Evolutionary conservation across 2,113 vertebrate species (phyloP), one percentile per base, ranked within the genome.

Genomic region (Setophaga petechia): DNA sequence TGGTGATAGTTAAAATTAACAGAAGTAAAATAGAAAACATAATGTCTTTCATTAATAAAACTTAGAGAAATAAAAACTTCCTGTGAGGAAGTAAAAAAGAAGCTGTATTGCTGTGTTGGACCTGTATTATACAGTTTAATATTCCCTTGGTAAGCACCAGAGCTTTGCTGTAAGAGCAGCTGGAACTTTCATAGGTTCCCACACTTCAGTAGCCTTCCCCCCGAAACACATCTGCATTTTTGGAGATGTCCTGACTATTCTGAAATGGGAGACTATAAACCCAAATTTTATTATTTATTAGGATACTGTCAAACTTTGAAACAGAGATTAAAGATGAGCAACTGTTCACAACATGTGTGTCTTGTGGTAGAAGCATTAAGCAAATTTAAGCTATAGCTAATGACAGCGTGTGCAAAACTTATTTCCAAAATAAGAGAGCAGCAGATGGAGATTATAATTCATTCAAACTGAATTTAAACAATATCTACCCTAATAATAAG

Each of bases 201-300:
- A 3, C 5, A 5, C 37, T 66, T 37, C 11, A 5, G 51, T 12
- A 84, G 21, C 27, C 9, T 77, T 23, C 15, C 14, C 4, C 3
- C 7, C 4, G 6, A 72, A 91, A 81, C 1, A 22, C 27, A 21
- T 51, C 43, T 63, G 7, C 0, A 0, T 33, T 81, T 35, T 43
- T 71, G 58, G 47, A 82, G 15, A 11, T 1, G 4, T 24, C 10
- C 33, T 76, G 59, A 41, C 35, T 88, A 8, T 74, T 76, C 75
- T 43, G 30, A 78, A 81, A 69, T n/a, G 11, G 20, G 30, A 78
- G 37, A 24, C 39, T 72, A 6, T 7, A 23, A 2, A 7, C 33
- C 25, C 0, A 0, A 58, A 12, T 65, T 87, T 54, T 75, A 33
- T 67, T 78, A 65, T 68, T 89, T 95, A 23, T 52, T 52, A 47